Percentiles rank a stretch among this genome's conserved stretches.
phyloP scores from a whole-genome alignment of 2,888 invertebrate genomes.

The Linnaemya tessellans region DNA sequence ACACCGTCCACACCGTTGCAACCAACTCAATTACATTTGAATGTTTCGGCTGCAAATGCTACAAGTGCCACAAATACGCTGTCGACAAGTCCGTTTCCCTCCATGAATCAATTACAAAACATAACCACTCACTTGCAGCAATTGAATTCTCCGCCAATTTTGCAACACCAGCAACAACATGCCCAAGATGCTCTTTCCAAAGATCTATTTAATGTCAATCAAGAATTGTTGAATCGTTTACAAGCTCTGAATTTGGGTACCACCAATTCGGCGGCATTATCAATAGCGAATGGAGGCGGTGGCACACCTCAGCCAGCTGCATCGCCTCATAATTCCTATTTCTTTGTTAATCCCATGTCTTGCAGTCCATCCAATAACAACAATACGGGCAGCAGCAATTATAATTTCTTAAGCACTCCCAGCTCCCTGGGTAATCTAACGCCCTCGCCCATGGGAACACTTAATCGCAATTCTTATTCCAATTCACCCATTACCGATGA shows the following conservation, averaged over 20 bases:
- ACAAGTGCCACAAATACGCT: constrained; percentile 75
- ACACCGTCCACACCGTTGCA: constrained; percentile 72
- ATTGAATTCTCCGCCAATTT: constrained; percentile 75
- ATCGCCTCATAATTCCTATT: constrained; percentile 82
- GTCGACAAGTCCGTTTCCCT: constrained; percentile 79
- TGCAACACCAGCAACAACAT: constrained; percentile 73
- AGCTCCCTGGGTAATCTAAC: constrained; percentile 78
- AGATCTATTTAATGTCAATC: constrained; percentile 83
- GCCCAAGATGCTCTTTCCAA: constrained; percentile 82
- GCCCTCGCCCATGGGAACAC: constrained; percentile 81
- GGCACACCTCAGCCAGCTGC: constrained; percentile 74
- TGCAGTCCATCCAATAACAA: constrained; percentile 79
- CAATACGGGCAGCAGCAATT: constrained; percentile 77
- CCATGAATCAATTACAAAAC: constrained; percentile 81
- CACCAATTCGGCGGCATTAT: constrained; percentile 70
- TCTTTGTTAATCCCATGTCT: constrained; percentile 83
- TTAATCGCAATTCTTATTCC: constrained; percentile 82
- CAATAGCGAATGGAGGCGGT: constrained; percentile 73
- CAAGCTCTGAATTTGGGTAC: constrained; percentile 82
- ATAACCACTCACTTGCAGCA: constrained; percentile 81
- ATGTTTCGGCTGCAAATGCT: constrained; percentile 74
- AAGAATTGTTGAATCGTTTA: constrained; percentile 82
- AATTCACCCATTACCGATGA: constrained; percentile 79
- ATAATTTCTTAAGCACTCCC: constrained; percentile 79
- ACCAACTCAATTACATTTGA: constrained; percentile 78